Evolutionary conservation across 2,113 vertebrate genomes (phyloP).

Genomic region (Lycaon pictus): DNA sequence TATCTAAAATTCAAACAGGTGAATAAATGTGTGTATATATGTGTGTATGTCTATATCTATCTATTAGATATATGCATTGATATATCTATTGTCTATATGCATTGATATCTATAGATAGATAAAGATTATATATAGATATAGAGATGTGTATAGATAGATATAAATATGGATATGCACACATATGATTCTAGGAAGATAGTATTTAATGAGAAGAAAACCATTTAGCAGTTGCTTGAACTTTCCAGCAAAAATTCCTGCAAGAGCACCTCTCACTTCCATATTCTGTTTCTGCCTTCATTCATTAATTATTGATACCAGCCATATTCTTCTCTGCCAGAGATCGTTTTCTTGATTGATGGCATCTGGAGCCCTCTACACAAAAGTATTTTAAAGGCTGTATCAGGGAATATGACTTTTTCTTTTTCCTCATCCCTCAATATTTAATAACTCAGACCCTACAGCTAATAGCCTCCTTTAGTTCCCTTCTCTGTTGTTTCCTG

Average conservation of each 20-base stretch:
- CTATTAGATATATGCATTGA: background rate
- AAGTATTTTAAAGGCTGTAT: constrained; percentile 69
- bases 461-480: constrained; percentile 49
- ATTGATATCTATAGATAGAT: background rate
- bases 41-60: background rate
- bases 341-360: constrained; percentile 69
- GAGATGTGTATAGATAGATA: background rate
- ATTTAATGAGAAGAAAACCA: background rate
- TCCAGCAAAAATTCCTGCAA: background rate
- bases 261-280: background rate
- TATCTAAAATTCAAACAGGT: constrained; percentile 2
- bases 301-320: constrained; percentile 74
- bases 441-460: constrained; percentile 62
- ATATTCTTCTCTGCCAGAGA: constrained; percentile 64
- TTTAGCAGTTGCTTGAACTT: constrained; percentile 49
- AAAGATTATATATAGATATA: background rate
- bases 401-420: constrained; percentile 37
- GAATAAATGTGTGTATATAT: background rate
- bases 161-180: background rate
- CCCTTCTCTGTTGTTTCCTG: background rate
- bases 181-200: background rate
- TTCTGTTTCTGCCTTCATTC: constrained; percentile 38
- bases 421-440: constrained; percentile 64
- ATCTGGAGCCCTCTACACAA: background rate
- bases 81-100: background rate